Evolutionary conservation across 2,113 vertebrate genomes (phyloP).

Genomic region (Trochalopteron elliotii): DNA sequence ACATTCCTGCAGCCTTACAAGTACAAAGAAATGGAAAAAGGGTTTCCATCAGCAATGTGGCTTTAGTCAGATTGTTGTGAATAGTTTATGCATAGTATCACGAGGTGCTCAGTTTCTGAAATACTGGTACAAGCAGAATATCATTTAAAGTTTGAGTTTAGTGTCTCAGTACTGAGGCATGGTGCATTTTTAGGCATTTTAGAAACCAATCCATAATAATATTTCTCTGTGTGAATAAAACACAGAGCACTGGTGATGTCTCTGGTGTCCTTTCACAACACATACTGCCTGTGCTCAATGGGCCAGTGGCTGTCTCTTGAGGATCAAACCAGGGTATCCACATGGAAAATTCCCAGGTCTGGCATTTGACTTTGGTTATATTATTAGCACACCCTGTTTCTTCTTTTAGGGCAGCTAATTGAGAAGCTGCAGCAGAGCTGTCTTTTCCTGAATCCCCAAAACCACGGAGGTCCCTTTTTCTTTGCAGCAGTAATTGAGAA

Average conservation of each 20-base stretch:
- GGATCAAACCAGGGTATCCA: neutral
- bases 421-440: neutral
- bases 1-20: neutral
- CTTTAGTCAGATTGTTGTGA: neutral
- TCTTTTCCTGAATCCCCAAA: neutral
- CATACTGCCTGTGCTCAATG: rapidly evolving
- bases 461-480: neutral
- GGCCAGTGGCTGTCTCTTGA: neutral
- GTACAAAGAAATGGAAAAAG: neutral
- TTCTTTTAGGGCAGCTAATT: constrained; percentile 4
- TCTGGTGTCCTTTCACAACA: neutral
- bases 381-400: neutral
- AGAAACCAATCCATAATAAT: neutral
- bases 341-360: neutral
- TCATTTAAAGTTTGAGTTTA: neutral
- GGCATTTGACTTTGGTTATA: neutral
- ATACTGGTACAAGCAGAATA: neutral
- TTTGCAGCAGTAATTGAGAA: neutral
- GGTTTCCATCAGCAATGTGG: neutral
- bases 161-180: neutral
- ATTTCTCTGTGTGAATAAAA: neutral
- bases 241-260: neutral
- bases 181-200: neutral
- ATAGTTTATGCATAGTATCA: neutral
- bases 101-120: neutral